Evolutionary conservation across 2,888 invertebrate genomes (phyloP).

Genomic region (Agrenia bidenticulata): DNA sequence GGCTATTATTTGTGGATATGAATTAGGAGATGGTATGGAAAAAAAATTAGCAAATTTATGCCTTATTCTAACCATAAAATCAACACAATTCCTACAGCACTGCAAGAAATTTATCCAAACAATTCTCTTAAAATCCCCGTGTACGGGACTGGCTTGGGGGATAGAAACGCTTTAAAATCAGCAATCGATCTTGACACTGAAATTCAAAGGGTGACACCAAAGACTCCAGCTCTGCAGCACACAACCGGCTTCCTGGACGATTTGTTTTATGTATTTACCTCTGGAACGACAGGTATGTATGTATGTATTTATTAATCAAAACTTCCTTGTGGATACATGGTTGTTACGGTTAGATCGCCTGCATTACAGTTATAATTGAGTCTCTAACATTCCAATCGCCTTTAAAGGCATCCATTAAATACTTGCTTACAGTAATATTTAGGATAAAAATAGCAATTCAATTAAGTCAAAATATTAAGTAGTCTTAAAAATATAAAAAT

Average conservation of each 20-base stretch:
- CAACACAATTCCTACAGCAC: constrained; percentile 1
- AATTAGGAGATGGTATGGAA: constrained; percentile 15
- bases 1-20: constrained; percentile 20
- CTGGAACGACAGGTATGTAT: constrained; percentile 13
- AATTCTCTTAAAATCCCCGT: neutral
- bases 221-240: neutral
- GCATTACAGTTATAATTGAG: too few relatives aligned
- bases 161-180: neutral
- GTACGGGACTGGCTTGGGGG: neutral
- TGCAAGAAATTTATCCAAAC: neutral
- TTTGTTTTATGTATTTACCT: constrained; percentile 23
- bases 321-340: too few relatives aligned
- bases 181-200: constrained; percentile 8
- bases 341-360: too few relatives aligned
- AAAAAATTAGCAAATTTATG: too few relatives aligned
- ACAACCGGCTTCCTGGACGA: constrained; percentile 15
- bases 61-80: neutral
- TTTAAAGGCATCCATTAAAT: too few relatives aligned
- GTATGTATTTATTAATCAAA: too few relatives aligned
- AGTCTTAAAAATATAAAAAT: too few relatives aligned
- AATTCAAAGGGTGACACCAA: neutral
- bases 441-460: too few relatives aligned
- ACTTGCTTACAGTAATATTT: too few relatives aligned
- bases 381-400: too few relatives aligned
- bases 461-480: too few relatives aligned